Evolutionary conservation across 2,888 invertebrate genomes (phyloP), one percentile per base, ranked within the genome.

Genomic region (Agrochola litura): DNA sequence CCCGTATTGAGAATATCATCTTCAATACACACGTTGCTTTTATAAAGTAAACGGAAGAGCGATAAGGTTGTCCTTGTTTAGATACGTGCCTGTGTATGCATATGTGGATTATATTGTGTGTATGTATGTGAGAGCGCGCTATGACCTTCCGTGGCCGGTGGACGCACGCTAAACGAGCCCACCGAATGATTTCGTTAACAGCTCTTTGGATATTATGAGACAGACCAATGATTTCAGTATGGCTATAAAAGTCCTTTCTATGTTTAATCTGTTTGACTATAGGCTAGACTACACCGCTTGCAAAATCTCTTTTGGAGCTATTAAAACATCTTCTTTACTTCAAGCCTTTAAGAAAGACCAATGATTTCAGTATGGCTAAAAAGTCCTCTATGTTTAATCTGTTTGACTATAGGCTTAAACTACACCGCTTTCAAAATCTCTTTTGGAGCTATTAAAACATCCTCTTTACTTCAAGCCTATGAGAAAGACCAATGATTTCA

Each of bases 101-200:
- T 90, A 86, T 88, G 83, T 89, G 87, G 78, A 87, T 89, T 86
- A 84, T 87, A 83, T 86, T 89, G 86, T 90, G 79, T 86, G 79
- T 89, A 85, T 86, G 84, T 89, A 83, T 90, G 89, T 86, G 86
- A 89, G 83, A 89, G 82, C 81, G 89, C 85, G 90, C 92, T 92
- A 93, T 95, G 94, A 95, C 95, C 95, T 95, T 95, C 92, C 90
- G 86, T 88, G 90, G 91, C 86, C 92, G 93, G 92, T 93, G 92
- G 92, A 91, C 93, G 93, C 92, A 94, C 93, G 92, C 91, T 89
- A 91, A 79, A 74, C 82, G 88, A 89, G 83, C 82, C 78, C 78
- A 81, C 70, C 80, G 73, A 87, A 86, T 85, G 81, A 86, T 85
- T 82, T 79, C 46, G 69, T 76, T 82, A 63, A 79, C 79, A 83